Percentiles rank a stretch among this genome's conserved stretches.
Evolutionary conservation across 2,113 vertebrate species (phyloP).

Genomic region (Empidonax alnorum): DNA sequence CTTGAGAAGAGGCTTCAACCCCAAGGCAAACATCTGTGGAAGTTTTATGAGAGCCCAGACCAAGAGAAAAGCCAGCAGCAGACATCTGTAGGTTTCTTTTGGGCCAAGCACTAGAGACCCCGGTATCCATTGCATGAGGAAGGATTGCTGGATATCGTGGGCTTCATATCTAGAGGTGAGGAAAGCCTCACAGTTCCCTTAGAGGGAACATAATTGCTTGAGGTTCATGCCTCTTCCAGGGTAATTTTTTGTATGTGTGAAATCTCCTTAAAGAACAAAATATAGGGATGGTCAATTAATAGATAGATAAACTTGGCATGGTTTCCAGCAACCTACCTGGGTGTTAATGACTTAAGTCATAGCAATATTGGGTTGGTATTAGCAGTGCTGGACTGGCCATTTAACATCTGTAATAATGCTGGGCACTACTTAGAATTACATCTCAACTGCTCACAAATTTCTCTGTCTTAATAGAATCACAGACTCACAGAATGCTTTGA

Average conservation of each 20-base stretch:
- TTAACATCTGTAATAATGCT: not conserved
- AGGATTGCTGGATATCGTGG: not conserved
- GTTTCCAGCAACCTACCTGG: not conserved
- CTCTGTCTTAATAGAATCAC: not conserved
- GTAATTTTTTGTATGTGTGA: not conserved
- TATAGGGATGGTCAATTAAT: not conserved
- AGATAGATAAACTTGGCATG: not conserved
- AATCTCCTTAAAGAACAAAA: not conserved
- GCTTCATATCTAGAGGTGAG: not conserved
- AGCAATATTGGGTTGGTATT: not conserved
- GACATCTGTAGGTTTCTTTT: not conserved
- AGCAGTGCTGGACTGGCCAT: not conserved
- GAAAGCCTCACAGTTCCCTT: not conserved
- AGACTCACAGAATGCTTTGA: not conserved
- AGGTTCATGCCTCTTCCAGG: not conserved
- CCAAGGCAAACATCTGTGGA: conserved; percentile 21
- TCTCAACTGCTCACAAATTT: not conserved
- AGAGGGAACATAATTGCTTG: not conserved
- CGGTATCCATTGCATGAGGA: not conserved
- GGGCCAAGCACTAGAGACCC: not conserved
- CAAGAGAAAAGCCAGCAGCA: not conserved
- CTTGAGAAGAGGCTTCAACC: not conserved
- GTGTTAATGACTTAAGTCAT: not conserved
- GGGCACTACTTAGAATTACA: accelerated
- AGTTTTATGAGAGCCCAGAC: not conserved